Evolutionary conservation across 2,888 invertebrate species (phyloP).

Genomic region (Macrophya annulata): DNA sequence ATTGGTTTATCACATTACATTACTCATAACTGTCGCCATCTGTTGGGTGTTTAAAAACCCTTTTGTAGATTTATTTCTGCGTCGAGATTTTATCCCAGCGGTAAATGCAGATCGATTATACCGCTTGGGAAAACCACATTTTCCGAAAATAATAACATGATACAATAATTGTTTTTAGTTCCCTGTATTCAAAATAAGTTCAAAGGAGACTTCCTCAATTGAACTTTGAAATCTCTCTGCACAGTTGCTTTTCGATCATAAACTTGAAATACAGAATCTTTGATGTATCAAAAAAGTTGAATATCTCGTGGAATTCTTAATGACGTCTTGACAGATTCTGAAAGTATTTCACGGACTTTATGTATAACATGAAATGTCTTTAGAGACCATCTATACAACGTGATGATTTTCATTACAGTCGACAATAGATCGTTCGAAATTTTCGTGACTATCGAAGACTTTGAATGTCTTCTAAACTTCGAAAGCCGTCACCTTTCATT

Average conservation of each 20-base stretch:
- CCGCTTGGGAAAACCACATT: background rate
- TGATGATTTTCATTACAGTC: background rate
- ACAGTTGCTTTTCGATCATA: background rate
- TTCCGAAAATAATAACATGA: background rate
- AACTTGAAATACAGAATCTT: background rate
- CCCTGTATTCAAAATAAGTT: background rate
- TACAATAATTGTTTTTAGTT: background rate
- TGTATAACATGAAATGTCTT: too few species aligned
- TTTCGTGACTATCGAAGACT: background rate
- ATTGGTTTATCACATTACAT: background rate
- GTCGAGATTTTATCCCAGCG: slow-evolving; percentile 5
- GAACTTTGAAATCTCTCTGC: background rate
- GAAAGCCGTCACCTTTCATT: background rate
- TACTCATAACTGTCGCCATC: slow-evolving; percentile 31
- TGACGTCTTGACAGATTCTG: background rate
- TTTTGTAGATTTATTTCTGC: background rate
- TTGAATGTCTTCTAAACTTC: background rate
- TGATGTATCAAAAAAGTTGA: background rate
- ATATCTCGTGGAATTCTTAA: background rate
- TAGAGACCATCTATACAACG: background rate
- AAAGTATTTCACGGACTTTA: slow-evolving; percentile 20
- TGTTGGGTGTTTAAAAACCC: slow-evolving; percentile 18
- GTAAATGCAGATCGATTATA: slow-evolving; percentile 27
- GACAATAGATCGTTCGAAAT: background rate
- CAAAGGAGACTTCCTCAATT: background rate